Evolutionary conservation across 2,888 invertebrate genomes (phyloP).

Genomic region (Boloria selene): DNA sequence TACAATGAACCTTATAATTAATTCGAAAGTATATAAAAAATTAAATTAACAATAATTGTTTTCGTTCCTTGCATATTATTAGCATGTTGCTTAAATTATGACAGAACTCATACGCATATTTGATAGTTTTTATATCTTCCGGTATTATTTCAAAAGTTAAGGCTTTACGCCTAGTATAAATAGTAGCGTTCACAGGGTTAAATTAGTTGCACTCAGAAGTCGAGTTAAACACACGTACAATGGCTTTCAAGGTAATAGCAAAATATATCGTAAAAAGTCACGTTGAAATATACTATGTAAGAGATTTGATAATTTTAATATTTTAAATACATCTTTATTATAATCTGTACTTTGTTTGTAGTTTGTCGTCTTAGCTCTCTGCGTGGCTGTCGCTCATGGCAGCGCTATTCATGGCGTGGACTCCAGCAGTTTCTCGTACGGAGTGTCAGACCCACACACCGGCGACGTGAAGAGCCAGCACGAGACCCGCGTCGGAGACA

Average conservation of each 20-base stretch:
- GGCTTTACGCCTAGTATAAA: too few relatives aligned
- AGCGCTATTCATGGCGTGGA: constrained; percentile 64
- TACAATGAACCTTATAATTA: too few relatives aligned
- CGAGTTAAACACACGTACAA: constrained; percentile 39
- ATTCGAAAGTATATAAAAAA: too few relatives aligned
- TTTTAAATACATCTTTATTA: constrained; percentile 35
- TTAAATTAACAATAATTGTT: too few relatives aligned
- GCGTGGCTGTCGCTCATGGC: constrained; percentile 66
- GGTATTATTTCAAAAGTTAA: constrained; percentile 5
- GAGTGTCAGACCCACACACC: constrained; percentile 76
- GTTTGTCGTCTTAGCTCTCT: constrained; percentile 69
- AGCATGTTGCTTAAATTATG: too few relatives aligned
- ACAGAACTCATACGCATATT: too few relatives aligned
- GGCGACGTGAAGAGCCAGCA: constrained; percentile 77
- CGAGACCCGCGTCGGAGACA: constrained; percentile 74
- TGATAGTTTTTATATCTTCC: constrained; percentile 25
- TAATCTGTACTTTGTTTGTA: constrained; percentile 54
- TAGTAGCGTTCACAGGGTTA: constrained; percentile 14
- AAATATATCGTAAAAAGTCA: constrained; percentile 14
- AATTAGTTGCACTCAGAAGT: constrained; percentile 39
- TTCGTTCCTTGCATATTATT: neutral
- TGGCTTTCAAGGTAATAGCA: constrained; percentile 37
- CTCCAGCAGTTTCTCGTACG: constrained; percentile 74
- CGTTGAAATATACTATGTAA: neutral
- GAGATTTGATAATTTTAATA: neutral